Conservation (phyloP, 2,113 vertebrate species). For the Alouatta palliata region DNA sequence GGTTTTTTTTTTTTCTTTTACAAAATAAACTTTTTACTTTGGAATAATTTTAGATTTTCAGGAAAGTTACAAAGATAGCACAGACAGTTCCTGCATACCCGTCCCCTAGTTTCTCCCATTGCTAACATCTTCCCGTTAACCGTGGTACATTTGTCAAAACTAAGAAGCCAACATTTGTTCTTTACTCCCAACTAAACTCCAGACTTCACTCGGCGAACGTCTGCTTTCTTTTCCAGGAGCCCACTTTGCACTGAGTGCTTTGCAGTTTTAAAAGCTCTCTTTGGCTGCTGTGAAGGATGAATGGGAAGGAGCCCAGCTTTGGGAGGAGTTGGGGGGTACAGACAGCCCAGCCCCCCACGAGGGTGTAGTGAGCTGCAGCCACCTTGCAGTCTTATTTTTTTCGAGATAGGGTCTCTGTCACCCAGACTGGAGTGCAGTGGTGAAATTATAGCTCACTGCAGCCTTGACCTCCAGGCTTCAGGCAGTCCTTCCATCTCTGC, state of each 20-base stretch:
- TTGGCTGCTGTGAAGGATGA: background rate
- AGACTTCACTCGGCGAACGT: background rate
- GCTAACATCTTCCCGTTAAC: background rate
- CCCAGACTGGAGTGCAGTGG: too few species aligned
- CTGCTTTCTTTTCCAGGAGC: background rate
- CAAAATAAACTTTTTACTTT: background rate
- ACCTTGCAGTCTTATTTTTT: too few species aligned
- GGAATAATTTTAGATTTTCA: slow-evolving; percentile 9
- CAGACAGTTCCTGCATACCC: background rate
- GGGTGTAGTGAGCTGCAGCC: background rate
- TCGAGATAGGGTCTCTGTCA: too few species aligned
- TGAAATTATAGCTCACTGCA: too few species aligned
- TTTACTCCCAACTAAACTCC: background rate
- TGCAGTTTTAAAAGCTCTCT: background rate
- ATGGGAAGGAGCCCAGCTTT: background rate
- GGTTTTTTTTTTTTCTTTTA: background rate
- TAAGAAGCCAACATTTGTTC: background rate
- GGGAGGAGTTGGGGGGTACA: background rate
- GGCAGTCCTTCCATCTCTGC: too few species aligned
- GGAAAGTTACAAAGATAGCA: background rate
- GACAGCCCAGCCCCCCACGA: background rate
- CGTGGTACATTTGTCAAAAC: background rate
- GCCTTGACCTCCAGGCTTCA: too few species aligned
- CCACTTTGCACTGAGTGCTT: background rate
- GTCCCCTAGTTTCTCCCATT: too few species aligned